These are phyloP conservation scores for Dinoponera quadriceps DNA, from an alignment of 1,140 invertebrate genomes.

Conservation along the genomic window DNA sequence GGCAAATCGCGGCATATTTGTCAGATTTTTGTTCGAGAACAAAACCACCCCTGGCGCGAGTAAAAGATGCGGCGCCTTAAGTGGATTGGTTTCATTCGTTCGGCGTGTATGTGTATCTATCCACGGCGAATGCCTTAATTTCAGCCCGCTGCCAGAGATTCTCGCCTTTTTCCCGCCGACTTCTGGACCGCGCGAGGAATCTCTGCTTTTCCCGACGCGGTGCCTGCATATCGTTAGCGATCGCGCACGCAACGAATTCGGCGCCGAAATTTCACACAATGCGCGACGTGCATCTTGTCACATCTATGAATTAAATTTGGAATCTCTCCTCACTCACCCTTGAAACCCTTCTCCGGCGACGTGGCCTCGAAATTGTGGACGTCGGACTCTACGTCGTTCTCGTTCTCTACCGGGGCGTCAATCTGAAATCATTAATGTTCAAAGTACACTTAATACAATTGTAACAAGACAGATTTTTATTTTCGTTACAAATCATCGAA, in stretches of 20 bases:
- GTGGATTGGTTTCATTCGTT: conserved; percentile 83
- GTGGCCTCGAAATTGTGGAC: conserved; percentile 76
- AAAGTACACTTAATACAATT: not conserved
- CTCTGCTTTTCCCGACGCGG: conserved; percentile 2
- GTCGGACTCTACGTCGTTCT: conserved; percentile 79
- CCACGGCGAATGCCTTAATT: conserved; percentile 71
- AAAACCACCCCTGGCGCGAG: conserved; percentile 73
- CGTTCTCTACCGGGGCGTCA: conserved; percentile 80
- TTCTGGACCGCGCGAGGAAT: not conserved
- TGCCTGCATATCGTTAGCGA: conserved; percentile 10
- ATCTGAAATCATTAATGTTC: conserved; percentile 78
- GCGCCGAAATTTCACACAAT: not conserved
- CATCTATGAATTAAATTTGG: not conserved
- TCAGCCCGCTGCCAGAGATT: conserved; percentile 14
- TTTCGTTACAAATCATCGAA: not conserved
- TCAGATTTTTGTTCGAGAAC: conserved; percentile 85
- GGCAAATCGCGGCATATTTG: conserved; percentile 85
- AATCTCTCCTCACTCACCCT: conserved; percentile 76
- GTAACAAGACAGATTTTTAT: not conserved
- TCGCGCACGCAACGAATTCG: not conserved
- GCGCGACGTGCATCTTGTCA: not conserved
- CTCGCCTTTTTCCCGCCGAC: conserved; percentile 45
- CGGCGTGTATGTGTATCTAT: conserved; percentile 51
- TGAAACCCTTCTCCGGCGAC: conserved; percentile 84
- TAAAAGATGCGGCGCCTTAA: conserved; percentile 75